Evolutionary conservation across 1,140 invertebrate species (phyloP).

Genomic region (Lasioglossum baleicum): DNA sequence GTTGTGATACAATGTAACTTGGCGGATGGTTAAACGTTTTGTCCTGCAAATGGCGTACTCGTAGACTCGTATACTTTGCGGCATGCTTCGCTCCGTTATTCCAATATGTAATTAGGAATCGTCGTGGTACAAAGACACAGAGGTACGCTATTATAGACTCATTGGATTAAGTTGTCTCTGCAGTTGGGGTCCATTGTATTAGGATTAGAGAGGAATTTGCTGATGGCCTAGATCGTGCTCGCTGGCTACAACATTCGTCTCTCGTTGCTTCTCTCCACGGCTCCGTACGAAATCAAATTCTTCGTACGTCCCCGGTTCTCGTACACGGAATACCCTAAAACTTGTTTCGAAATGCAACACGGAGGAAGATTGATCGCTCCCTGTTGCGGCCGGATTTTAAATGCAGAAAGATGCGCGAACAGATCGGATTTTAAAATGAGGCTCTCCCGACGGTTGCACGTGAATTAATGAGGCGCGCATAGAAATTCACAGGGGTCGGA

Average conservation of each 20-base stretch:
- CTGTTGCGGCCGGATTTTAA: no score
- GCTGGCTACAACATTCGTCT: not conserved
- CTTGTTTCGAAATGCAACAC: not conserved
- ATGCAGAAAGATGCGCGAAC: constrained; percentile 10
- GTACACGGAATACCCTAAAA: not conserved
- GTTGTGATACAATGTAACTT: no score
- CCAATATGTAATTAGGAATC: not conserved
- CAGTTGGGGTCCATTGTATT: constrained; percentile 3
- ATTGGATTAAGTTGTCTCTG: not conserved
- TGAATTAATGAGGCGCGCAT: constrained; percentile 25
- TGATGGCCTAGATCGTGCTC: constrained; percentile 2
- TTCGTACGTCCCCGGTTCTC: not conserved
- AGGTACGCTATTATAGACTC: constrained; percentile 7
- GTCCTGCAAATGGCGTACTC: no score
- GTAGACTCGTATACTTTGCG: no score
- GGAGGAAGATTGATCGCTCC: constrained; percentile 18
- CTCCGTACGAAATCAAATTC: not conserved
- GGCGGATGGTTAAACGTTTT: no score
- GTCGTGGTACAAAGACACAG: not conserved
- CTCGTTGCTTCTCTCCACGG: not conserved
- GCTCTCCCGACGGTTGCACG: not conserved
- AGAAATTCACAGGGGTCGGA: not conserved
- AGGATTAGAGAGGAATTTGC: constrained; percentile 2
- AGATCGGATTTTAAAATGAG: constrained; percentile 34
- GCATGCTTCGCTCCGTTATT: not conserved